These are phyloP conservation scores for Augochlora pura DNA, from an alignment of 1,140 invertebrate species.

Conservation along the genomic window DNA sequence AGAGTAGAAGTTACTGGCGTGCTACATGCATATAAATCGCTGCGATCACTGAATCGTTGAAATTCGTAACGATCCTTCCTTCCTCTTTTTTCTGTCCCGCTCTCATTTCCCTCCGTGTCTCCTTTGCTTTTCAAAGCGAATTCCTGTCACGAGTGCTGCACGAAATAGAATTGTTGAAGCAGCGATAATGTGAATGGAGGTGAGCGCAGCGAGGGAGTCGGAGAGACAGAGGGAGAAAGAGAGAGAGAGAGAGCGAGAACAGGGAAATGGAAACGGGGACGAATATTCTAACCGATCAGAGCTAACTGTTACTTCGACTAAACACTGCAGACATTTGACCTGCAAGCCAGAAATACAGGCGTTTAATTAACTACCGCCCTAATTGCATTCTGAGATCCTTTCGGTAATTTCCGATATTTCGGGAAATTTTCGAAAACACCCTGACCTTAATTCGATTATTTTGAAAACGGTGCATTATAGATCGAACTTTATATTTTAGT, in stretches of 20 bases:
- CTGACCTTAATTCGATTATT: no score
- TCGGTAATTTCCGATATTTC: neutral
- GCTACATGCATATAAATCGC: conserved; percentile 40
- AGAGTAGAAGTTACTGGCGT: conserved; percentile 18
- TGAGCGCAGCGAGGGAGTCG: neutral
- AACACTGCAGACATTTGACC: neutral
- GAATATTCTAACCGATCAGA: neutral
- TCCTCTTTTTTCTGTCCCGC: neutral
- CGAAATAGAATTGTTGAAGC: conserved; percentile 31
- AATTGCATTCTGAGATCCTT: neutral
- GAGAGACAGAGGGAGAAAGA: neutral
- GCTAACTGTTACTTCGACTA: neutral
- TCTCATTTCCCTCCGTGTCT: conserved; percentile 9
- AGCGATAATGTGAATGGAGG: conserved; percentile 22
- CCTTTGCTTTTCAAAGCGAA: conserved; percentile 13
- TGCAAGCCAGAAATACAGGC: neutral
- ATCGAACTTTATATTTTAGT: no score
- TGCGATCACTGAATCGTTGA: conserved; percentile 41
- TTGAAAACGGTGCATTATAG: no score
- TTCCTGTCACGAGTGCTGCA: conserved; percentile 38
- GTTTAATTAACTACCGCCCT: neutral
- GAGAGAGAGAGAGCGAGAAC: no score
- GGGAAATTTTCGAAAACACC: no score
- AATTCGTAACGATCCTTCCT: conserved; percentile 42
- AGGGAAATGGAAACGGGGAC: neutral